phyloP scores from a whole-genome alignment of 2,888 invertebrate genomes.

The Elmis aenea region DNA sequence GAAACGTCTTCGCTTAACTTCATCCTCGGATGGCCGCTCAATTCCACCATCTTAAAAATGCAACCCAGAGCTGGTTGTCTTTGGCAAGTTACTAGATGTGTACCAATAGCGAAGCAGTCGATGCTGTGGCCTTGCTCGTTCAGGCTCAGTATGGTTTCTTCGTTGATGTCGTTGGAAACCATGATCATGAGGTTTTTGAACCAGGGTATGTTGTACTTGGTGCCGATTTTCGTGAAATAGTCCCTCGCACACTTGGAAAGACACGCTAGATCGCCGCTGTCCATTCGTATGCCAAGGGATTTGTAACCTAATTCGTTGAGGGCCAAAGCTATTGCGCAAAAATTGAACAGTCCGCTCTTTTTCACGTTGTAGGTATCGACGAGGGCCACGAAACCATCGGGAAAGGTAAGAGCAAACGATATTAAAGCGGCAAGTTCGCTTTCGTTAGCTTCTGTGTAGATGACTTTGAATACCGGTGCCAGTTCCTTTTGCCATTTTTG shows the following conservation, averaged over 20 bases:
- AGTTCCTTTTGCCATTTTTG: slow-evolving; percentile 62
- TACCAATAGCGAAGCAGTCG: slow-evolving; percentile 93
- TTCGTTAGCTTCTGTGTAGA: slow-evolving; percentile 81
- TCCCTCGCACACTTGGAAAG: slow-evolving; percentile 80
- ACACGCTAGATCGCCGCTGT: slow-evolving; percentile 96
- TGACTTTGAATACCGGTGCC: slow-evolving; percentile 63
- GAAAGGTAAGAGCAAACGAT: slow-evolving; percentile 91
- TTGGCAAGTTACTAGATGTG: slow-evolving; percentile 97
- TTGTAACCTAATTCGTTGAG: slow-evolving; percentile 84
- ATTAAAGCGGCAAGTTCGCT: slow-evolving; percentile 94
- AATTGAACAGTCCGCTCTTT: slow-evolving; percentile 94
- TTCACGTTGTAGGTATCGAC: slow-evolving; percentile 99
- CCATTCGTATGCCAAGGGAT: slow-evolving; percentile 87
- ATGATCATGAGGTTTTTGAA: slow-evolving; percentile 85
- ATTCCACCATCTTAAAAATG: slow-evolving; percentile 95
- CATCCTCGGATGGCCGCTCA: slow-evolving; percentile 84
- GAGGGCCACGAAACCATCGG: slow-evolving; percentile 87
- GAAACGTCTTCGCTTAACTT: slow-evolving; percentile 96
- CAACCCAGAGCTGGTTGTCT: slow-evolving; percentile 96
- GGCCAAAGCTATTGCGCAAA: slow-evolving; percentile 90
- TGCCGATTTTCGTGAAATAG: slow-evolving; percentile 72
- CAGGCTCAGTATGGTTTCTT: slow-evolving; percentile 93
- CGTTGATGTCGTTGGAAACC: slow-evolving; percentile 97
- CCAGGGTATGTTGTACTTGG: slow-evolving; percentile 72
- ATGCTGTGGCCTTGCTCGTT: slow-evolving; percentile 96